Conservation (phyloP, 2,113 vertebrate genomes). For the Tretioscincus oriximinensis region DNA sequence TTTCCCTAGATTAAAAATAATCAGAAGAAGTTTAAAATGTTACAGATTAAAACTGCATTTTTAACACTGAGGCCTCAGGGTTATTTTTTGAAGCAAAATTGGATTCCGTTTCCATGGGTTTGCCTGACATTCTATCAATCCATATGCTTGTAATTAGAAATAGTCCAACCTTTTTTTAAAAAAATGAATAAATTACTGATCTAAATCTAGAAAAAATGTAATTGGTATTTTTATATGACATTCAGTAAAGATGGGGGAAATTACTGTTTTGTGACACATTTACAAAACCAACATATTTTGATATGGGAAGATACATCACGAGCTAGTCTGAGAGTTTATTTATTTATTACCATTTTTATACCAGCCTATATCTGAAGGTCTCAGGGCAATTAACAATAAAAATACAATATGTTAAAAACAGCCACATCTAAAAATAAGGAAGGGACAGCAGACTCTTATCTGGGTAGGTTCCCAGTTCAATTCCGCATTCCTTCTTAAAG, state of each 20-base stretch:
- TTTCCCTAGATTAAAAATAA: constrained; percentile 33
- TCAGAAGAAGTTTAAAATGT: constrained; percentile 36
- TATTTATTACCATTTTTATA: too few species aligned
- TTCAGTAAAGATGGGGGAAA: neutral
- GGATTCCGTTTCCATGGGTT: neutral
- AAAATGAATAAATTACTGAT: neutral
- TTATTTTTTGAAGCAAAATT: neutral
- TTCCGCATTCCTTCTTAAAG: too few species aligned
- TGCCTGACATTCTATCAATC: neutral
- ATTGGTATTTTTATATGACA: constrained; percentile 28
- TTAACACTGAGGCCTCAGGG: constrained; percentile 35
- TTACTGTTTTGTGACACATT: neutral
- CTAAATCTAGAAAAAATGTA: neutral
- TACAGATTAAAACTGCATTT: constrained; percentile 2
- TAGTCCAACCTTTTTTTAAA: constrained; percentile 12
- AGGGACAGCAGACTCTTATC: too few species aligned
- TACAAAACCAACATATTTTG: neutral
- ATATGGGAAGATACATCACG: neutral
- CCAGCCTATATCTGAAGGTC: too few species aligned
- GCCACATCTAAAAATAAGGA: too few species aligned
- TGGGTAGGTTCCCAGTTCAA: too few species aligned
- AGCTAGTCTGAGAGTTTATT: too few species aligned
- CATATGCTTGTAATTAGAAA: neutral
- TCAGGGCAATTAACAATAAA: too few species aligned
- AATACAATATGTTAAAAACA: too few species aligned